Percentiles rank a stretch among this genome's conserved stretches.
phyloP scores from a whole-genome alignment of 53 echinoderm and acorn worm genomes.

The Temnopleurus reevesii region DNA sequence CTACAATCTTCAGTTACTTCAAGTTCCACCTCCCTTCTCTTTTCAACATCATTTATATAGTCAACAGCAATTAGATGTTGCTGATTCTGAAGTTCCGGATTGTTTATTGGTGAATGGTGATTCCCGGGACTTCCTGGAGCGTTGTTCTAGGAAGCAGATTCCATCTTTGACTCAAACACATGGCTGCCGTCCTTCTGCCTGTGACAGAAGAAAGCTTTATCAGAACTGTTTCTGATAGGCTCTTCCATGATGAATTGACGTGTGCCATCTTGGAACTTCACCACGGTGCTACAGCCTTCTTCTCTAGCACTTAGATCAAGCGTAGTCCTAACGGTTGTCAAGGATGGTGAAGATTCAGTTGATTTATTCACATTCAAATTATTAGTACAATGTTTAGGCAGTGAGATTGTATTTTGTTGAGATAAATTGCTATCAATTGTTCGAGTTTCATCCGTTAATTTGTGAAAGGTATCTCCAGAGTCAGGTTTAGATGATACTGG shows the following conservation, averaged over 20 bases:
- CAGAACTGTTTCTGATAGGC: background rate
- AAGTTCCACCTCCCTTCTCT: background rate
- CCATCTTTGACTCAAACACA: background rate
- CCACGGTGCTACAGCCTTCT: conserved; percentile 17
- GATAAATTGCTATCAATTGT: background rate
- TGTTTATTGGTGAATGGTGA: background rate
- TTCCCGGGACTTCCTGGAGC: background rate
- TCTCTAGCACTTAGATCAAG: conserved; percentile 4
- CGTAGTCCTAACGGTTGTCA: background rate
- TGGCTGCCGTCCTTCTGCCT: background rate
- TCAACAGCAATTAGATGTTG: background rate
- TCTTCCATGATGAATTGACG: background rate
- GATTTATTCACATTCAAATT: background rate
- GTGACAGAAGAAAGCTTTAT: background rate
- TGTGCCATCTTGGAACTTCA: conserved; percentile 4
- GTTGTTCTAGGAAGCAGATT: background rate
- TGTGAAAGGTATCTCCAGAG: background rate
- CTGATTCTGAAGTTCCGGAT: background rate
- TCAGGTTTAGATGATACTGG: background rate
- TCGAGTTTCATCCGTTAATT: background rate
- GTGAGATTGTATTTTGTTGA: background rate
- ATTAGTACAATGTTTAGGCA: background rate
- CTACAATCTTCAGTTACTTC: background rate
- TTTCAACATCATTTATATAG: too few species aligned
- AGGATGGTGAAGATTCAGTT: background rate